phyloP scores from a whole-genome alignment of 2,888 invertebrate genomes.

The Microctonus hyperodae region DNA sequence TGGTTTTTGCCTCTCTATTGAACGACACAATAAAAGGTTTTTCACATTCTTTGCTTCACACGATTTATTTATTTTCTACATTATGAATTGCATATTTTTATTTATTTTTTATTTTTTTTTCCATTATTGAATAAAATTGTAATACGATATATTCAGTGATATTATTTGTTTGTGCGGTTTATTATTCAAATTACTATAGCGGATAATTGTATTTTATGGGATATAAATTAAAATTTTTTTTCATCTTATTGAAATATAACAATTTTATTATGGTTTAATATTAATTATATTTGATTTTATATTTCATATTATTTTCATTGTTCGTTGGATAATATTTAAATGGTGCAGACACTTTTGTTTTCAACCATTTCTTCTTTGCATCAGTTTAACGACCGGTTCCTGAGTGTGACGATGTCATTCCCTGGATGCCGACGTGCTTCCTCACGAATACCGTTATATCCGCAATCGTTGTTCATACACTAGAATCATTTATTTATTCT shows the following conservation, averaged over 20 bases:
- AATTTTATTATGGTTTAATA: neutral
- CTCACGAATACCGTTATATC: slow-evolving; percentile 15
- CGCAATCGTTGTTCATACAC: slow-evolving; percentile 20
- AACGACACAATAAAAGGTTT: neutral
- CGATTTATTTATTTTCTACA: neutral
- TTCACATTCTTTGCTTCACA: neutral
- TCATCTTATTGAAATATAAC: too few relatives aligned
- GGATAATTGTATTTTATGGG: too few relatives aligned
- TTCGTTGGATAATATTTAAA: neutral
- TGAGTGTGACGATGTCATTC: slow-evolving; percentile 12
- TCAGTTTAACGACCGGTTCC: slow-evolving; percentile 7
- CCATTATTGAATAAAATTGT: too few relatives aligned
- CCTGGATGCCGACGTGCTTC: slow-evolving; percentile 11
- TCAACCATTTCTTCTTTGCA: neutral
- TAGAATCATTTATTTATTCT: neutral
- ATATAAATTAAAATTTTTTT: too few relatives aligned
- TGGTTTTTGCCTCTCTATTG: neutral
- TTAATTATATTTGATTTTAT: neutral
- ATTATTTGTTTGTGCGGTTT: too few relatives aligned
- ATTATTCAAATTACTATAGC: too few relatives aligned
- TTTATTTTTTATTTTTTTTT: too few relatives aligned
- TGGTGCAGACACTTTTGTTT: neutral
- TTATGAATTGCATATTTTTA: too few relatives aligned
- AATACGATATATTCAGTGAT: too few relatives aligned
- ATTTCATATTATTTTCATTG: neutral